Evolutionary conservation across 1,140 invertebrate species (phyloP).

Genomic region (Microvelia longipes): DNA sequence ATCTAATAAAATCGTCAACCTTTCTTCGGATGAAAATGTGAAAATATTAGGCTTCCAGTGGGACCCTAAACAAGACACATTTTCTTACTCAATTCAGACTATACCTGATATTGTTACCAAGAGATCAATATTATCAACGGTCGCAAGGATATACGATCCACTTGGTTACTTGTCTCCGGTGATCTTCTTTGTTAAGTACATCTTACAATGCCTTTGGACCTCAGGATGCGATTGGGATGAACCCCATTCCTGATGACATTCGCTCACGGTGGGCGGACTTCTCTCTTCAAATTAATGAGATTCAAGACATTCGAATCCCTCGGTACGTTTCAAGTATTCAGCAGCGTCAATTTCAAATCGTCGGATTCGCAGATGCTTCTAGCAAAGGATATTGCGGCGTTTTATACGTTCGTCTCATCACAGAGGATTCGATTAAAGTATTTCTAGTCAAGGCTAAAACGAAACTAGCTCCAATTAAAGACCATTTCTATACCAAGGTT

Average conservation of each 20-base stretch:
- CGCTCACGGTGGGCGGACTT: neutral
- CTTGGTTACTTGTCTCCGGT: neutral
- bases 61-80: neutral
- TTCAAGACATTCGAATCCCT: neutral
- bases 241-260: neutral
- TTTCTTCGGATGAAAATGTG: neutral
- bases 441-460: constrained; percentile 28
- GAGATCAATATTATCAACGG: neutral
- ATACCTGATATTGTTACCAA: neutral
- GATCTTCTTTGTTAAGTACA: neutral
- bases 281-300: neutral
- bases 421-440: neutral
- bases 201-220: neutral
- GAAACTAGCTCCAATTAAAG: constrained; percentile 29
- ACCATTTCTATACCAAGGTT: constrained; percentile 25
- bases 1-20: neutral
- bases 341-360: constrained; percentile 13
- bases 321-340: neutral
- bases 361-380: constrained; percentile 25
- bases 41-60: constrained; percentile 6
- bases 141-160: neutral
- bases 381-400: constrained; percentile 22
- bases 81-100: neutral
- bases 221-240: neutral
- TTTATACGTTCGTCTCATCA: constrained; percentile 16